These are phyloP conservation scores for Tupaia chinensis DNA, from an alignment of 2,113 vertebrate genomes.

Conservation along the genomic window DNA sequence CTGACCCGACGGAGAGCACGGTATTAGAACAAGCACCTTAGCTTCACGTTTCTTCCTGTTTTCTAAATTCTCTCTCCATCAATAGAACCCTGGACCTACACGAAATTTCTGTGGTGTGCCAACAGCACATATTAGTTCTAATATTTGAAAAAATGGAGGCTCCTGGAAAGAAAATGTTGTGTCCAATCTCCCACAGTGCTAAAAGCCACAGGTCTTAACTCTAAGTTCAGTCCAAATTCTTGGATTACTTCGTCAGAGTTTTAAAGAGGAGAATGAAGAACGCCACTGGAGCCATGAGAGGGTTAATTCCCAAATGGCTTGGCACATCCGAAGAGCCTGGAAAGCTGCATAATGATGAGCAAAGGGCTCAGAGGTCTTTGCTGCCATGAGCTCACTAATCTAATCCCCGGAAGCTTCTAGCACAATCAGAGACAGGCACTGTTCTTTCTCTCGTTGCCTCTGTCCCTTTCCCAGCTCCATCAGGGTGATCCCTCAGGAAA, in stretches of 20 bases:
- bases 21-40: neutral
- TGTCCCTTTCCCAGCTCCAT: neutral
- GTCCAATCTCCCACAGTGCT: neutral
- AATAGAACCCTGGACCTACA: neutral
- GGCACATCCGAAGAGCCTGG: neutral
- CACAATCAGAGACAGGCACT: neutral
- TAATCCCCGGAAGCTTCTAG: conserved; percentile 40
- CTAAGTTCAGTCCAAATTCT: neutral
- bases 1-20: neutral
- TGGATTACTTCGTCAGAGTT: conserved; percentile 1
- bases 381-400: conserved; percentile 38
- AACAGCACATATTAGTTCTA: neutral
- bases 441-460: conserved; percentile 16
- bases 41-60: neutral
- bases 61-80: neutral
- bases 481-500: neutral
- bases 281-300: neutral
- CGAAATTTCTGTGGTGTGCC: neutral
- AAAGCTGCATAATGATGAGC: neutral
- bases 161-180: neutral
- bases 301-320: conserved; percentile 11
- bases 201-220: neutral
- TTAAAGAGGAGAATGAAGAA: conserved; percentile 38
- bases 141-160: neutral
- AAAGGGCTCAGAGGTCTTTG: conserved; percentile 4